Evolutionary conservation across 2,113 vertebrate species (phyloP), one percentile per base, ranked within the genome.

Genomic region (Delphinapterus leucas): DNA sequence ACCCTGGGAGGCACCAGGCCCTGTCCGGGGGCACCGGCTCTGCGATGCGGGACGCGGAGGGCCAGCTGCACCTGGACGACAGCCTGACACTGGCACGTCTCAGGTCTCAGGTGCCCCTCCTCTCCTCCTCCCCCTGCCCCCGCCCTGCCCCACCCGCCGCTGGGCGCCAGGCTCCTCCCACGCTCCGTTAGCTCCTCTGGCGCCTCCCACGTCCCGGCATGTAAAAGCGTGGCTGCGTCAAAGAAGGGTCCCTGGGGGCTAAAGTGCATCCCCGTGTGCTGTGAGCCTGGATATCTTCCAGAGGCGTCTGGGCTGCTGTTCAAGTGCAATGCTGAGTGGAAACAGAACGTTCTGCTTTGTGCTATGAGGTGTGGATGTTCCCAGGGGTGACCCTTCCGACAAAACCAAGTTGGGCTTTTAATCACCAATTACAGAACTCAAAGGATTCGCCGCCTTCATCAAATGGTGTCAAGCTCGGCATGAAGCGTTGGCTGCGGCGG

Each of bases 41-140:
- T 21, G 21, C 2, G 60, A 25, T 2, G 20, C 2, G 5, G 1
- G 2, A 11, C 25, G 8, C 20, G 23, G 2, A 15, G 0, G 38
- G 31, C 14, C 20, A 14, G 5, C 49, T 3, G 14, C 2, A 3
- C n/a, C 7, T 13, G 63, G 53, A 44, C 0, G 17, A 55, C 73
- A 15, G 20, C 28, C 1, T 6, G 8, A 21, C 68, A 21, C 55
- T 58, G 6, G 55, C 25, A 25, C 23, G 10, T 61, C 23, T 61
- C 25, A 61, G 23, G 6, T 4, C 23, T 26, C 25, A 26, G 23
- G 3, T 9, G 33, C 5, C 63, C 28, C 11, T 26, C 18, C 55
- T 58, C 6, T 21, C 55, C 55, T 28, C 33, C 6, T 6, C 2
- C 38, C 15, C 33, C 60, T 1, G 49, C 49, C 20, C 8, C 8